These are phyloP conservation scores for Chionodraco myersi DNA, from an alignment of 2,113 vertebrate species.

Conservation along the genomic window DNA sequence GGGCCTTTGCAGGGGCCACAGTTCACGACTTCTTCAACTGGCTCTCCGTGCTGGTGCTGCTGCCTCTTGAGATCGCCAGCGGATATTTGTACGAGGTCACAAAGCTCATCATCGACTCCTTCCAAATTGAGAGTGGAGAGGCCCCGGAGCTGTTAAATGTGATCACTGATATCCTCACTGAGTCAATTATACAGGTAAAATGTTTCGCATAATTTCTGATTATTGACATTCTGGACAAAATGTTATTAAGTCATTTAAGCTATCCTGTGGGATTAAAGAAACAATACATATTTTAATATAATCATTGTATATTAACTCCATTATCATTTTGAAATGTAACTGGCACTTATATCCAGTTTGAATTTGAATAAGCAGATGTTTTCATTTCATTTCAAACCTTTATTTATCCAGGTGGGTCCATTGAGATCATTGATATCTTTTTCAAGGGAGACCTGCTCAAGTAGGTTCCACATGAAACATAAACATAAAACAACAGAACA, in stretches of 20 bases:
- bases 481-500: no score
- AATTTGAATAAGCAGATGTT: not conserved
- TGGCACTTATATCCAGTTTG: not conserved
- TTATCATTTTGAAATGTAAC: not conserved
- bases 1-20: constrained; percentile 95
- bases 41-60: constrained; percentile 91
- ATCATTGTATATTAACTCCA: no score
- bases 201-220: not conserved
- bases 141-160: constrained; percentile 93
- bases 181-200: constrained; percentile 91
- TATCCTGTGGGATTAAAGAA: not conserved
- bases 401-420: no score
- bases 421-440: no score
- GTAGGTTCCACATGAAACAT: no score
- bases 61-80: constrained; percentile 89
- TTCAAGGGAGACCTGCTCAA: no score
- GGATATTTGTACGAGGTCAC: constrained; percentile 90
- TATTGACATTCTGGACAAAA: not conserved
- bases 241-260: not conserved
- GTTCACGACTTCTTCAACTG: constrained; percentile 99
- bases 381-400: not conserved
- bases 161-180: constrained; percentile 93
- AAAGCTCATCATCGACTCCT: constrained; percentile 85
- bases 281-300: not conserved
- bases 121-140: constrained; percentile 89